These are phyloP conservation scores for Anoplopoma fimbria DNA, from an alignment of 2,113 vertebrate species.

Conservation along the genomic window DNA sequence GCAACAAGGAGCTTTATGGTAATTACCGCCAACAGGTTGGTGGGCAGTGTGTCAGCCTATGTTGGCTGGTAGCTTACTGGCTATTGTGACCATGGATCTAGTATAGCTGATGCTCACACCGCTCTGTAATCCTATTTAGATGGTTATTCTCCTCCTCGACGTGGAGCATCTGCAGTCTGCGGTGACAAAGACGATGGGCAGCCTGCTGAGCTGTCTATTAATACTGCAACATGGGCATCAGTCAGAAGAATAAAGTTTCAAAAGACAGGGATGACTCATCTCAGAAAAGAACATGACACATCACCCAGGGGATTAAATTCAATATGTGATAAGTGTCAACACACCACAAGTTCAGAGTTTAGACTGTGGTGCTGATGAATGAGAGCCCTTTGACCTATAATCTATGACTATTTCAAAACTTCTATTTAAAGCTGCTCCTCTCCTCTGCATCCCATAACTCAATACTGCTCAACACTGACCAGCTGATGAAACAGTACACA, in stretches of 20 bases:
- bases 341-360: slow-evolving; percentile 31
- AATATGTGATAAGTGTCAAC: slow-evolving; percentile 33
- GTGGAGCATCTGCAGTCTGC: neutral
- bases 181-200: neutral
- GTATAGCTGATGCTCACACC: too few relatives aligned
- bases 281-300: slow-evolving; percentile 47
- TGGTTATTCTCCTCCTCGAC: neutral
- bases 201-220: neutral
- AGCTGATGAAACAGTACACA: too few relatives aligned
- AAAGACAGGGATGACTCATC: slow-evolving; percentile 34
- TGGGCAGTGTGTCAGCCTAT: neutral
- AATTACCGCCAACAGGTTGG: neutral
- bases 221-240: slow-evolving; percentile 30
- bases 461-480: neutral
- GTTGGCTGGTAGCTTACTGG: neutral
- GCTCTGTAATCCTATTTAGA: neutral
- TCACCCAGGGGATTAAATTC: slow-evolving; percentile 34
- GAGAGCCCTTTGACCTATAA: slow-evolving; percentile 15
- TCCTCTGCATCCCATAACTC: neutral
- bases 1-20: neutral
- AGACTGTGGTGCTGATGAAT: slow-evolving; percentile 14
- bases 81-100: neutral
- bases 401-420: slow-evolving; percentile 9
- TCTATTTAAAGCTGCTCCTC: neutral
- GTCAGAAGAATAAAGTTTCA: slow-evolving; percentile 57